A percentile compares a stretch with the other conserved stretches of the same genome.
Conservation (phyloP, 2,113 vertebrate genomes). For the Chinchilla lanigera region DNA sequence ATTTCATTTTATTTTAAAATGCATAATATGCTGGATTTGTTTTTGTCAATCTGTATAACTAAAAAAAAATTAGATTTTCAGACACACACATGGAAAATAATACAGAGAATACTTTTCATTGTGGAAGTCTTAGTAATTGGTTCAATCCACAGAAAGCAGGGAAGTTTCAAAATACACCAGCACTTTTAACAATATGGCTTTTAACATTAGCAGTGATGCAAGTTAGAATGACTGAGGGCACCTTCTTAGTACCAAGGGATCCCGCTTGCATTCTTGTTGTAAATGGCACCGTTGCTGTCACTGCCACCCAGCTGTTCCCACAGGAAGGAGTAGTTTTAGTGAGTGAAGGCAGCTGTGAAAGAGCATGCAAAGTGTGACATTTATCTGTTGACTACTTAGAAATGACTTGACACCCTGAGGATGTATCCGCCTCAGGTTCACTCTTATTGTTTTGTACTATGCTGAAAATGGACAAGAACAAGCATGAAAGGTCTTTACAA, state of each 20-base stretch:
- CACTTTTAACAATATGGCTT: neutral
- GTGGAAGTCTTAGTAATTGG: slow-evolving; percentile 12
- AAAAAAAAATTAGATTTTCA: neutral
- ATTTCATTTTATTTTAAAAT: slow-evolving; percentile 43
- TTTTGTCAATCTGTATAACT: slow-evolving; percentile 32
- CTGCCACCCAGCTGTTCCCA: neutral
- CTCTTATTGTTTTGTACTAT: neutral
- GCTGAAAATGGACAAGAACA: slow-evolving; percentile 21
- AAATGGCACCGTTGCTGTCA: neutral
- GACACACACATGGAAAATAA: neutral
- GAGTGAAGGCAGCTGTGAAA: slow-evolving; percentile 45
- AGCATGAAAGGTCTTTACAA: slow-evolving; percentile 21
- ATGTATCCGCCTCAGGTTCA: neutral
- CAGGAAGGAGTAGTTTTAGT: slow-evolving; percentile 9
- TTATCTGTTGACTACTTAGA: slow-evolving; percentile 59
- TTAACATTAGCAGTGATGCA: slow-evolving; percentile 23
- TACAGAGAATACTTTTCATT: neutral
- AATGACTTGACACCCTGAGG: neutral
- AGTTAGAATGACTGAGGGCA: slow-evolving; percentile 10
- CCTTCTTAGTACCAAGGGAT: slow-evolving; percentile 19
- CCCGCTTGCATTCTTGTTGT: neutral
- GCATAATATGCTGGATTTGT: neutral
- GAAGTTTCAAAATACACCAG: neutral
- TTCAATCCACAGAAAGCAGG: neutral
- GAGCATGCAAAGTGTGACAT: slow-evolving; percentile 10